Conservation (phyloP, 2,113 vertebrate genomes). For the Atractosteus spatula region DNA sequence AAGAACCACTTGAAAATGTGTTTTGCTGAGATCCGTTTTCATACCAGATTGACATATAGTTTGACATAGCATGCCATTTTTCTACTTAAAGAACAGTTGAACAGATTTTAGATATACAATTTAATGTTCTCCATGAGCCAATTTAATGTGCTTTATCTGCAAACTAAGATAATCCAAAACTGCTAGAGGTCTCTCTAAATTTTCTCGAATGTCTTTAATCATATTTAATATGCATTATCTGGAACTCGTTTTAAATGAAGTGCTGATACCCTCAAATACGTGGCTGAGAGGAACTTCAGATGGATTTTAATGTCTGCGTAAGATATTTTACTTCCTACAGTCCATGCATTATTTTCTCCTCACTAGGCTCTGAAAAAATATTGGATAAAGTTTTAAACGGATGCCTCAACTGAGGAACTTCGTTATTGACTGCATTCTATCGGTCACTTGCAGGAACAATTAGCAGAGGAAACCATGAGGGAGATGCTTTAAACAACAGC, state of each 20-base stretch:
- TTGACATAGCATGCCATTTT: not conserved
- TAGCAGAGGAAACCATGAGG: not conserved
- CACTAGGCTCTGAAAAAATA: constrained; percentile 18
- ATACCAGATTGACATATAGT: constrained; percentile 7
- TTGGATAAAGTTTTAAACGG: constrained; percentile 10
- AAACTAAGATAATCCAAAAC: constrained; percentile 51
- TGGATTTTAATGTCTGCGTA: constrained; percentile 29
- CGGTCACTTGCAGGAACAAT: not conserved
- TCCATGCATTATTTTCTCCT: constrained; percentile 27
- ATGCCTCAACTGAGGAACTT: not conserved
- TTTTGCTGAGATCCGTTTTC: constrained; percentile 15
- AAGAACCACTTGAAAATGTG: not conserved
- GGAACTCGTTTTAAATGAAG: constrained; percentile 51
- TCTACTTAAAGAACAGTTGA: not conserved
- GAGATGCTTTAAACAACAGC: not conserved
- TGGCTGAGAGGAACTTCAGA: constrained; percentile 25
- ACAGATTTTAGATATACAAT: constrained; percentile 25
- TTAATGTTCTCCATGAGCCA: constrained; percentile 22
- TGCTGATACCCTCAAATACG: constrained; percentile 43
- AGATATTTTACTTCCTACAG: constrained; percentile 12
- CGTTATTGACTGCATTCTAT: not conserved
- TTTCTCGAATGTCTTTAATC: constrained; percentile 57
- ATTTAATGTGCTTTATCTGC: constrained; percentile 43
- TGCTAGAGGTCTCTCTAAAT: constrained; percentile 50
- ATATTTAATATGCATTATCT: constrained; percentile 61